Evolutionary conservation across 2,888 invertebrate species (phyloP), one percentile per base, ranked within the genome.

Genomic region (Bruchidius siliquastri): DNA sequence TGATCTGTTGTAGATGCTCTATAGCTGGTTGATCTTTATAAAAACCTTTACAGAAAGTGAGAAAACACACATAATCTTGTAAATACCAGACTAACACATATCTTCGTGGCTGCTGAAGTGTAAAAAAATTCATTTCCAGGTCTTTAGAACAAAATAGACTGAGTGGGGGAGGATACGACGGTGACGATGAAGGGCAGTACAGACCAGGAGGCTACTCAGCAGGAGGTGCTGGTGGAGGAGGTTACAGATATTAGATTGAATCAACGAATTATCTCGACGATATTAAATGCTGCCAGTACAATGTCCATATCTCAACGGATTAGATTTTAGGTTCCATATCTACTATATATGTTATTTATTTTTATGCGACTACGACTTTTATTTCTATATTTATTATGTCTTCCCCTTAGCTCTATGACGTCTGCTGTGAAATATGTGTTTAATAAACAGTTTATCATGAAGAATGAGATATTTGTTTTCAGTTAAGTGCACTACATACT

Each of bases 111-210:
- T n/a, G n/a, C n/a, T n/a, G n/a, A n/a, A n/a, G n/a, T n/a, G n/a
- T n/a, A 49, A 49, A 49, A 49, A 1, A 18, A 8, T 49, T 49
- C 18, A 18, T 18, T 76, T 76, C 72, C 72, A 82, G 83, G 72
- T 83, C 83, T 26, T 74, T 83, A 18, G 81, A 83, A 73, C 80
- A 81, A 73, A 82, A 83, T 72, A 77, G 82, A 70, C 75, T 80
- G 70, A 71, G 74, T 4, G 70, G 77, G 69, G 79, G 79, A 20
- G 78, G 79, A 22, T 79, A 76, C 72, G 74, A 77, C 32, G 76
- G 49, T 49, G 76, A 76, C 26, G 74, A 76, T 67, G 80, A 82
- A 69, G 83, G 83, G 2, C 83, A 83, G 70, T 84, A 83, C 74
- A 78, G 80, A 70, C 80, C 83, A 22, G 80, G 81, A 49, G 74